phyloP scores from a whole-genome alignment of 2,113 vertebrate genomes.

The Syngnathoides biaculeatus region DNA sequence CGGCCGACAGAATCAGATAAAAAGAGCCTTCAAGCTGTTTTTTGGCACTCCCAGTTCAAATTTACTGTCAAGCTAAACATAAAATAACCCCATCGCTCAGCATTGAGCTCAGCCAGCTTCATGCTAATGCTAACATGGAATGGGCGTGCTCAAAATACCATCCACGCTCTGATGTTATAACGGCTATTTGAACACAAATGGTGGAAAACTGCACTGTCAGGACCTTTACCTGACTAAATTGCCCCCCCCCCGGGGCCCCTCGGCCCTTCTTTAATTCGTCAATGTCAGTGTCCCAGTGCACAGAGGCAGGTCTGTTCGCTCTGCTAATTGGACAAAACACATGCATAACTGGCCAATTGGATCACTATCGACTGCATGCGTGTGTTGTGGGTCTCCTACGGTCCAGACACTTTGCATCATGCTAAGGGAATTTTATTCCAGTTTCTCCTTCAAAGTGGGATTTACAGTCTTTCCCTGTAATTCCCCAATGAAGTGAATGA shows the following conservation, averaged over 20 bases:
- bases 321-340: constrained; percentile 23
- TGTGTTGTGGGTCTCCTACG: background rate
- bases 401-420: constrained; percentile 3
- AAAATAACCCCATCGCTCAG: too few species aligned
- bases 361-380: constrained; percentile 14
- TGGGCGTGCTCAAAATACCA: too few species aligned
- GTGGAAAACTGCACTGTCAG: too few species aligned
- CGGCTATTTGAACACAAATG: too few species aligned
- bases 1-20: too few species aligned
- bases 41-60: too few species aligned
- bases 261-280: background rate
- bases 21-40: too few species aligned
- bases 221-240: background rate
- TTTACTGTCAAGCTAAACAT: too few species aligned
- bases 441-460: background rate
- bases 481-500: background rate
- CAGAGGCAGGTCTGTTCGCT: constrained; percentile 10
- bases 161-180: too few species aligned
- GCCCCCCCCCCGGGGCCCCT: background rate
- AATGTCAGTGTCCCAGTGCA: background rate
- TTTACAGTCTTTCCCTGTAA: background rate
- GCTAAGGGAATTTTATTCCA: background rate
- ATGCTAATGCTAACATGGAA: too few species aligned
- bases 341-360: constrained; percentile 28
- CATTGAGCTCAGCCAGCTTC: too few species aligned